Evolutionary conservation across 2,888 invertebrate genomes (phyloP).

Genomic region (Ennomos fuscantarius): DNA sequence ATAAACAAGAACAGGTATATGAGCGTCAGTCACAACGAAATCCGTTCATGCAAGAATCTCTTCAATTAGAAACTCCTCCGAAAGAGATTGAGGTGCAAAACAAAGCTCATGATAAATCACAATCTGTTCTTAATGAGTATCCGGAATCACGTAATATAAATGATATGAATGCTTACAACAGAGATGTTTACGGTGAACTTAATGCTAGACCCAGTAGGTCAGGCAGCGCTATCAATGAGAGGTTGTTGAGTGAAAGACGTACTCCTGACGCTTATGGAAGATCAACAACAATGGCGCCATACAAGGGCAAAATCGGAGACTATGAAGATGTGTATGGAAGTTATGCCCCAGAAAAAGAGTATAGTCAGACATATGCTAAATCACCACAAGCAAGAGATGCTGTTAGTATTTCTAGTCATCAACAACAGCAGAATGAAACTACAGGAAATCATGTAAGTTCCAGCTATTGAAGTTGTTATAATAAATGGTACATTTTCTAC

Average conservation of each 20-base stretch:
- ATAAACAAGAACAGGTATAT: constrained; percentile 64
- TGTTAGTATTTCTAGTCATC: constrained; percentile 63
- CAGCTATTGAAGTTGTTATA: no score
- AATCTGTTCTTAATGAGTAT: constrained; percentile 56
- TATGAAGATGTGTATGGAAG: constrained; percentile 91
- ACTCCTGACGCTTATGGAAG: constrained; percentile 94
- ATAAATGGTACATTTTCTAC: no score
- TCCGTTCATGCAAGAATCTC: constrained; percentile 71
- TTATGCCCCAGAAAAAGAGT: constrained; percentile 66
- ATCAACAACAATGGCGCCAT: constrained; percentile 79
- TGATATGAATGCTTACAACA: constrained; percentile 60
- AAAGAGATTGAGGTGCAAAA: constrained; percentile 53
- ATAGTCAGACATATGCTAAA: constrained; percentile 83
- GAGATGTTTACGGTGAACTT: constrained; percentile 71
- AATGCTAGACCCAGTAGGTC: constrained; percentile 58
- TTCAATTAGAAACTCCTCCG: constrained; percentile 51
- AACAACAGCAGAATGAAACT: constrained; percentile 58
- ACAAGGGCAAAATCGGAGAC: constrained; percentile 84
- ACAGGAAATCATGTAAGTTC: constrained; percentile 62
- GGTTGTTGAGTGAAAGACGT: constrained; percentile 86
- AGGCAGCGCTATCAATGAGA: constrained; percentile 63
- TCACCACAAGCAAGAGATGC: constrained; percentile 71
- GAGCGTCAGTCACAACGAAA: constrained; percentile 69
- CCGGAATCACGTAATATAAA: constrained; percentile 54
- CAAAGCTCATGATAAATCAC: constrained; percentile 42